Evolutionary conservation across 2,888 invertebrate species (phyloP).

Genomic region (Apeira syringaria): DNA sequence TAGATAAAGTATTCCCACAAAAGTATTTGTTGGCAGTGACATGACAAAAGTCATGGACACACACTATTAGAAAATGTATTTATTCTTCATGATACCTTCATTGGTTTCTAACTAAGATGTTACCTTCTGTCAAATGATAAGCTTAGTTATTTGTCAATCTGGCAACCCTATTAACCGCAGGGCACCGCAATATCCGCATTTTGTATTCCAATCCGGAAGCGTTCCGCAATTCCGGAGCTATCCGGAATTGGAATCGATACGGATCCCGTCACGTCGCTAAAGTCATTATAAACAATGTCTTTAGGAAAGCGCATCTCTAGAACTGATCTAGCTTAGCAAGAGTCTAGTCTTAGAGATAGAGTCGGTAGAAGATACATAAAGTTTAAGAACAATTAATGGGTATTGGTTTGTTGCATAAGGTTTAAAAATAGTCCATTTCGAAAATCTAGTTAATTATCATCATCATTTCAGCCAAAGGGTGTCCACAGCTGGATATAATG

Average conservation of each 20-base stretch:
- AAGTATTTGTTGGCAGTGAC: too few relatives aligned
- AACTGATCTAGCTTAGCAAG: background rate
- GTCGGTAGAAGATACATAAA: too few relatives aligned
- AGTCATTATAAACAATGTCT: slow-evolving; percentile 28
- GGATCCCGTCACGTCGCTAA: slow-evolving; percentile 3
- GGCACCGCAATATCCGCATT: slow-evolving; percentile 52
- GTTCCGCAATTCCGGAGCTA: slow-evolving; percentile 29
- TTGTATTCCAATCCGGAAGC: slow-evolving; percentile 48
- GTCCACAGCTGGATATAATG: too few relatives aligned
- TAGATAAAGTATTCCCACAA: too few relatives aligned
- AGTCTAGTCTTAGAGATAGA: background rate
- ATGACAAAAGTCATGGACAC: too few relatives aligned
- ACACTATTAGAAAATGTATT: too few relatives aligned
- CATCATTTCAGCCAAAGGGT: too few relatives aligned
- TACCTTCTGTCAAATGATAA: background rate
- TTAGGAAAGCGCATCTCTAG: slow-evolving; percentile 7
- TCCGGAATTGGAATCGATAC: slow-evolving; percentile 40
- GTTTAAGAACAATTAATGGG: too few relatives aligned
- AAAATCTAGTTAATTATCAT: too few relatives aligned
- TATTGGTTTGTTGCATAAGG: too few relatives aligned
- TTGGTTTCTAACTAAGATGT: background rate
- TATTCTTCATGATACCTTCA: too few relatives aligned
- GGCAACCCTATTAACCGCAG: slow-evolving; percentile 29
- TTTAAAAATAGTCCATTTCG: too few relatives aligned
- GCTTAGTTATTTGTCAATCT: background rate